A percentile compares a stretch with the other conserved stretches of the same genome.
These are phyloP conservation scores for Gryllus longicercus DNA, from an alignment of 2,888 invertebrate genomes.

Conservation along the genomic window DNA sequence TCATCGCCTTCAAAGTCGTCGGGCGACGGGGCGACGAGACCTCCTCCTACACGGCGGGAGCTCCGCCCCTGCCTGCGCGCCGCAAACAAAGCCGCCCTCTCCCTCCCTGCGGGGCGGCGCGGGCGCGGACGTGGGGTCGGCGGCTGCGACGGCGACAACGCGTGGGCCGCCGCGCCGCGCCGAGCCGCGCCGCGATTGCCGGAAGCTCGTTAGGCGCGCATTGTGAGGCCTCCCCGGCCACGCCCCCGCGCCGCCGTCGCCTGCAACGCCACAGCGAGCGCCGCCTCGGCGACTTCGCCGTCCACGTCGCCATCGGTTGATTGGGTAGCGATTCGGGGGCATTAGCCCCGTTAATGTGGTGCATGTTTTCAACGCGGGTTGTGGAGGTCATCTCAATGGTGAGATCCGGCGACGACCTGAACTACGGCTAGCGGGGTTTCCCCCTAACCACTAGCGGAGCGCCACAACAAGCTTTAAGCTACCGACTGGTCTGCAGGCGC, in stretches of 20 bases:
- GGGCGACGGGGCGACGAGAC: neutral
- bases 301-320: no score
- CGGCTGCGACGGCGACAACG: neutral
- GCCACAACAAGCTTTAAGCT: no score
- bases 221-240: neutral
- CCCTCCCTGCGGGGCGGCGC: neutral
- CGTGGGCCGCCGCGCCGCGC: neutral
- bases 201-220: conserved; percentile 8
- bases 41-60: neutral
- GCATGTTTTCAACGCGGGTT: no score
- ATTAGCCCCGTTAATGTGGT: no score
- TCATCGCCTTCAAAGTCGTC: no score
- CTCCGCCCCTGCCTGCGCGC: neutral
- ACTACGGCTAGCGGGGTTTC: no score
- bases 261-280: neutral
- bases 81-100: neutral
- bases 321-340: no score
- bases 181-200: neutral
- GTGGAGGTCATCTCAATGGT: no score
- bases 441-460: no score
- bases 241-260: neutral
- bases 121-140: neutral
- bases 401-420: no score
- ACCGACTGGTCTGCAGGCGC: no score
- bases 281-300: neutral